A percentile compares a stretch with the other conserved stretches of the same genome.
phyloP scores from a whole-genome alignment of 1,140 invertebrate genomes.

The Atta cephalotes region DNA sequence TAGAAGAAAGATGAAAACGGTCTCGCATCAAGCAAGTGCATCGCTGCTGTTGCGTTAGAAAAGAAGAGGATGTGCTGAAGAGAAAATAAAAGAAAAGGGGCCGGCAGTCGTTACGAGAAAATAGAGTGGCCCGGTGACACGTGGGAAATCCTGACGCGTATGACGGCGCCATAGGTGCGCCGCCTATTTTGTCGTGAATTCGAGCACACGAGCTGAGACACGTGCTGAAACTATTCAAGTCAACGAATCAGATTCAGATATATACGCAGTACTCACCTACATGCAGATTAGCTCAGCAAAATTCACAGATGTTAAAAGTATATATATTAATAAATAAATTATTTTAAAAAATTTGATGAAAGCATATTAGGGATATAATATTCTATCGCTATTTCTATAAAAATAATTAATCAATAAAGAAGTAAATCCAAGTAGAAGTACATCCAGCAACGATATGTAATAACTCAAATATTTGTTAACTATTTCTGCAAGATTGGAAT shows the following conservation, averaged over 20 bases:
- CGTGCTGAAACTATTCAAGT: conserved; percentile 44
- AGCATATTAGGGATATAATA: neutral
- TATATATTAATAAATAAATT: conserved; percentile 15
- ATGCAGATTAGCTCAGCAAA: conserved; percentile 13
- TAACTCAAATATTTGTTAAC: conserved; percentile 6
- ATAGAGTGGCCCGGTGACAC: conserved; percentile 74
- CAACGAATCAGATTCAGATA: conserved; percentile 26
- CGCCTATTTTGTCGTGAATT: conserved; percentile 60
- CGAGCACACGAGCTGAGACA: conserved; percentile 54
- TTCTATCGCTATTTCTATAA: neutral
- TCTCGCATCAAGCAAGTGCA: neutral
- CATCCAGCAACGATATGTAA: neutral
- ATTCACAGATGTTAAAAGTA: neutral
- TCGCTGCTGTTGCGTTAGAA: neutral
- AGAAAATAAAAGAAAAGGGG: conserved; percentile 57
- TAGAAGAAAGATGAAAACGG: conserved; percentile 36
- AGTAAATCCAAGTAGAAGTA: neutral
- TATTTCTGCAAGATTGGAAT: conserved; percentile 1
- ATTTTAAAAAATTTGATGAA: neutral
- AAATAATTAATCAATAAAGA: neutral
- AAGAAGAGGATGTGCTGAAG: conserved; percentile 31
- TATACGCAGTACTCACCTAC: neutral
- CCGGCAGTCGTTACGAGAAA: conserved; percentile 70
- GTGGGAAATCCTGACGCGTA: conserved; percentile 72
- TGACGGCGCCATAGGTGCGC: conserved; percentile 52